Base-by-base conservation (phyloP, 1,140 invertebrate genomes). In the Euura saliciscinereae region DNA sequence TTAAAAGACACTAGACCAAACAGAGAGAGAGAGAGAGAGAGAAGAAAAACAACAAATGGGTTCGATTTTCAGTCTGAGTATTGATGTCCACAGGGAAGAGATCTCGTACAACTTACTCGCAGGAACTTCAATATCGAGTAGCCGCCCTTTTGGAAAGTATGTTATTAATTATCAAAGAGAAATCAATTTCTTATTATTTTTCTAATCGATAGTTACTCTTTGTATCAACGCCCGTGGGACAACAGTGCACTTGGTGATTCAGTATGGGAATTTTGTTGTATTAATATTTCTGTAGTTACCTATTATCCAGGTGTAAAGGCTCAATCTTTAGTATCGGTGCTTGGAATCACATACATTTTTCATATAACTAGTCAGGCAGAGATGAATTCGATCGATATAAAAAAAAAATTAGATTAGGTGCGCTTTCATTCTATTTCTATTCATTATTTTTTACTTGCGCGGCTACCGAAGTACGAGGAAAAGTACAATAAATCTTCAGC, bases 61-160 rank as follows among this genome's bases (percentile, higher is more conserved):
- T 69, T 75, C 43, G 11, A 70, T 78, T 74, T 79, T 75, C 72
- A 81, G 78, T 75, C 72, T 74, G 73, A 77, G 71, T 74, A 78
- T 79, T 79, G 51, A 86, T 87, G 81, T 86, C 80, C 79, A 86
- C 86, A 89, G 88, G 86, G 72, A 88, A 86, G 81, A 83, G 75
- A 80, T 79, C 83, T 79, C 87, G 82, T 79, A 89, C 85, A 76
- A 89, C 88, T 83, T 89, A 89, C 81, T 86, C 88, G 70, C 86
- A 89, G 84, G 86, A 89, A 77, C 85, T 89, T 65, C 88, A 88
- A 83, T 85, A 86, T 82, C 86, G 85, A 84, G 86, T 89, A 84
- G 88, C 86, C 73, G 82, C 80, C 67, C 80, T 89, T 83, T 89
- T 86, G 84, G 84, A 89, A 89, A 84, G 88, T 89, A 89, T 86